A percentile compares a stretch with the other conserved stretches of the same genome.
Evolutionary conservation across 2,888 invertebrate species (phyloP).

Genomic region (Orthosia gothica): DNA sequence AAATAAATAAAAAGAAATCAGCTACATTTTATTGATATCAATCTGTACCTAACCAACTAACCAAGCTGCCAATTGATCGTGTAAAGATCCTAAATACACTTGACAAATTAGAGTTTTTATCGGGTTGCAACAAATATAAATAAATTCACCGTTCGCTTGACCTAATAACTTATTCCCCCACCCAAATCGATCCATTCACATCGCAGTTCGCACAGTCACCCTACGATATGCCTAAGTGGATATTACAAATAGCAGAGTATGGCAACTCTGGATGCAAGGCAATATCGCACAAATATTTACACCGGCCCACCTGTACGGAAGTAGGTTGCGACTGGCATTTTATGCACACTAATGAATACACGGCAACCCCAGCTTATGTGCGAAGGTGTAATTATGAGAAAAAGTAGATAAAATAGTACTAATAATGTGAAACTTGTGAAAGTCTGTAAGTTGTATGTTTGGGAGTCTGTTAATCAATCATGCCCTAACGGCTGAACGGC

Average conservation of each 20-base stretch:
- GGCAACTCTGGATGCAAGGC: constrained; percentile 43
- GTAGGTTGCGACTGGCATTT: constrained; percentile 62
- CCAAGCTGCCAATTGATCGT: background rate
- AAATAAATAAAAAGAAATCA: background rate
- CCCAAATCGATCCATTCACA: background rate
- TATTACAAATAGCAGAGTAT: constrained; percentile 40
- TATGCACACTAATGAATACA: constrained; percentile 60
- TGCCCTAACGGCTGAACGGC: too few species aligned
- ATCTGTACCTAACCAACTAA: too few species aligned
- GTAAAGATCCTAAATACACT: background rate
- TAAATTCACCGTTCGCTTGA: background rate
- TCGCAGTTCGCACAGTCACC: background rate
- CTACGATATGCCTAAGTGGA: background rate
- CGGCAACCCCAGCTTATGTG: constrained; percentile 24
- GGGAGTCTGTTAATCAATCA: too few species aligned
- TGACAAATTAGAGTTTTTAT: background rate
- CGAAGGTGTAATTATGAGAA: constrained; percentile 32
- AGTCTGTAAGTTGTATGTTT: too few species aligned
- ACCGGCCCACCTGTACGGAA: constrained; percentile 45
- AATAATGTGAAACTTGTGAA: too few species aligned
- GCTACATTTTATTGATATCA: background rate
- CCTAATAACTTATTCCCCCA: background rate
- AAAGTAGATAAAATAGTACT: background rate
- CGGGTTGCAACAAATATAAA: background rate
- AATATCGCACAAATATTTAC: constrained; percentile 63